Evolutionary conservation across 2,113 vertebrate genomes (phyloP), one percentile per base, ranked within the genome.

Genomic region (Amphiprion percula): DNA sequence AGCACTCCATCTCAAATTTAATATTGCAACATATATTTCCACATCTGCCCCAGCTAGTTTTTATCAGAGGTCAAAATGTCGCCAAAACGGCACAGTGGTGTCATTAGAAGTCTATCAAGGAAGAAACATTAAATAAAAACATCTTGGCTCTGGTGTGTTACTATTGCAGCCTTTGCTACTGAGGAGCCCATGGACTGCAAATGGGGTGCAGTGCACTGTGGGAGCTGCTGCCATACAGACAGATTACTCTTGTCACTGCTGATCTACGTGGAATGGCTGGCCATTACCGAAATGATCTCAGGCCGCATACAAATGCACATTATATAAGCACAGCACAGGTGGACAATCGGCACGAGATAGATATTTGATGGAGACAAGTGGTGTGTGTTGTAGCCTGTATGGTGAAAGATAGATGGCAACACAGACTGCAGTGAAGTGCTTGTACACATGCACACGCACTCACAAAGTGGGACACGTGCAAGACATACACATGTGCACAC

Each of bases 241-340:
- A 88, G 82, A 91, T 91, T 87, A 81, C 41, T 15, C 81, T 84
- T 84, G 88, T 90, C 91, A 84, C 70, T 67, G 86, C 71, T 85
- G 90, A 90, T 92, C 87, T 78, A 74, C 64, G 61, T 76, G 74
- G 79, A 87, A 88, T 61, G 81, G 89, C 46, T 64, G 54, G 80
- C 84, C 83, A 91, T 91, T 91, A 88, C 81, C 4, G 24, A 76
- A 85, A 90, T 87, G 88, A 91, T 90, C 87, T 87, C 74, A 74
- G 77, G 44, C 68, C n/a, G 67, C 80, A 87, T 88, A 90, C 84
- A 82, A 86, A 92, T 87, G 77, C 78, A 84, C 71, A 63, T 80
- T 81, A 84, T 87, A 81, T 71, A 88, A 77, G 83, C 65, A 30
- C 69, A 84, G 74, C 74, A 28, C 86, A 89, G 89, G 86, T 88